Percentiles rank a stretch among this genome's conserved stretches.
These are phyloP conservation scores for Cottus gobio DNA, from an alignment of 2,113 vertebrate species.

Conservation along the genomic window DNA sequence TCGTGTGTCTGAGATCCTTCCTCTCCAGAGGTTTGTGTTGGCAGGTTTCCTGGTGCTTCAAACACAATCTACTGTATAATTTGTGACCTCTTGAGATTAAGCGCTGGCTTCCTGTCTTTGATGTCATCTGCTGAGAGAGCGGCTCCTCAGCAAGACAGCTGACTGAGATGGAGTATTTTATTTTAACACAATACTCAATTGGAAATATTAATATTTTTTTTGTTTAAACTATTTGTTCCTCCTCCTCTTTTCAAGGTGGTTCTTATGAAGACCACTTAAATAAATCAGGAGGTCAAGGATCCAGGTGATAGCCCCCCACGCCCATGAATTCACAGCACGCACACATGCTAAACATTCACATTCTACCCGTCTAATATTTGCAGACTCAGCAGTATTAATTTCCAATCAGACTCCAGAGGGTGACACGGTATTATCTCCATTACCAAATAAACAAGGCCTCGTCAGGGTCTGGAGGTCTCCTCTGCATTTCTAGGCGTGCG, in stretches of 20 bases:
- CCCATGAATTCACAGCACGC: slow-evolving; percentile 13
- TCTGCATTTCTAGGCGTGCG: slow-evolving; percentile 33
- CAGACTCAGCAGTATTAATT: slow-evolving; percentile 32
- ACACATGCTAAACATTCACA: slow-evolving; percentile 29
- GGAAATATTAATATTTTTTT: neutral
- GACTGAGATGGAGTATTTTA: neutral
- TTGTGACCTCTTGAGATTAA: slow-evolving; percentile 20
- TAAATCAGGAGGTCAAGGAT: slow-evolving; percentile 2
- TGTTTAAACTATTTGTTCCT: neutral
- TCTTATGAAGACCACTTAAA: slow-evolving; percentile 8
- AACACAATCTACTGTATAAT: slow-evolving; percentile 33
- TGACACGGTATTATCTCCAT: slow-evolving; percentile 43
- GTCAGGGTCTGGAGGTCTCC: slow-evolving; percentile 21
- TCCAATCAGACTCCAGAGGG: neutral
- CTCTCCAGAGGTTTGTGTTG: slow-evolving; percentile 37
- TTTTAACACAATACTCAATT: neutral
- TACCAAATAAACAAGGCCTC: slow-evolving; percentile 50
- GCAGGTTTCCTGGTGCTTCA: slow-evolving; percentile 48
- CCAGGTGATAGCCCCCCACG: slow-evolving; percentile 7
- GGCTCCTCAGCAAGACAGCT: neutral
- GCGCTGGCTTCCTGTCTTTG: slow-evolving; percentile 58
- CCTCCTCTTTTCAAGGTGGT: neutral
- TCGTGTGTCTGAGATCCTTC: slow-evolving; percentile 47
- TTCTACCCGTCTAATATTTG: neutral
- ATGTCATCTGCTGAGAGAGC: slow-evolving; percentile 30